phyloP scores from a whole-genome alignment of 2,797 vertebrate genomes.

The Fratercula arctica region DNA sequence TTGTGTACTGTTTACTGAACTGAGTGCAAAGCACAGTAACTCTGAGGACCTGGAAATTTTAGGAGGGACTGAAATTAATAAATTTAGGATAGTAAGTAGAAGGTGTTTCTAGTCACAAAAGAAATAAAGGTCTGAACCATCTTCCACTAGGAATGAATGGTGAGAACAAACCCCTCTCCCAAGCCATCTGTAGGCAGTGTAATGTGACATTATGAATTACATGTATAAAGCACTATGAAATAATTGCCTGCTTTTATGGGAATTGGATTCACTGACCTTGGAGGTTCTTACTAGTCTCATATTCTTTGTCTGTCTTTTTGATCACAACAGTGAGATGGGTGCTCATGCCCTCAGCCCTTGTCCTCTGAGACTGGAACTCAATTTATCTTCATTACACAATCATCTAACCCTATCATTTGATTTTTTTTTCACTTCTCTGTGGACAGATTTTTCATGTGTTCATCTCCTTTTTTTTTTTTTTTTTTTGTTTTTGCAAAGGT shows the following conservation, averaged over 20 bases:
- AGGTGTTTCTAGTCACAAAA: neutral
- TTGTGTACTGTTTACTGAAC: neutral
- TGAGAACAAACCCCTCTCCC: neutral
- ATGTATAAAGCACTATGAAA: neutral
- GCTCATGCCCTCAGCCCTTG: fast-evolving
- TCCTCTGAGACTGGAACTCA: neutral
- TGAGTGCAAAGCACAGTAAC: neutral
- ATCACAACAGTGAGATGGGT: neutral
- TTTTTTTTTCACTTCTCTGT: neutral
- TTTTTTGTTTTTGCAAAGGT: neutral
- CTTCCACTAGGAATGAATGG: neutral
- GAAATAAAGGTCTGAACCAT: neutral
- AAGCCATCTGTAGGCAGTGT: neutral
- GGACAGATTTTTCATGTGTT: neutral
- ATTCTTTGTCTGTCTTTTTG: neutral
- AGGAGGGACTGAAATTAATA: neutral
- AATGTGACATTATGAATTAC: neutral
- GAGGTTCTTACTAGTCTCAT: neutral
- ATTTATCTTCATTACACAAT: neutral
- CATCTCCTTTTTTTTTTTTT: neutral
- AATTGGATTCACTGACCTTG: constrained; percentile 25
- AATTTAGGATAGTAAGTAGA: neutral
- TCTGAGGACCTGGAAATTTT: neutral
- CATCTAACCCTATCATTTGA: neutral
- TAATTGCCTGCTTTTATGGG: constrained; percentile 8